Evolutionary conservation across 2,113 vertebrate species (phyloP).

Genomic region (Hepsetus odoe): DNA sequence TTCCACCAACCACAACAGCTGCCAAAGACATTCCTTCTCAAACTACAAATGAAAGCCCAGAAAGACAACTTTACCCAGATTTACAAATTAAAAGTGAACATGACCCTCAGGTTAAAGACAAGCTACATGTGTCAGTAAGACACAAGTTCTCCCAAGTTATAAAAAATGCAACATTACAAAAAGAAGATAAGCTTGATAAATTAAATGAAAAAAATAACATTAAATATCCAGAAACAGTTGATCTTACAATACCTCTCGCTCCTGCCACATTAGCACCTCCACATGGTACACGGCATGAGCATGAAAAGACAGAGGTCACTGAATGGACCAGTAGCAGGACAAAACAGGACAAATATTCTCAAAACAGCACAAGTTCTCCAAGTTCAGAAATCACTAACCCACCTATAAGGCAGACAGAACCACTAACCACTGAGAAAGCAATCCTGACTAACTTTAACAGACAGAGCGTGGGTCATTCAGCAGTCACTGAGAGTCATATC

Average conservation of each 20-base stretch:
- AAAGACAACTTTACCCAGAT: not conserved
- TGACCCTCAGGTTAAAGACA: not conserved
- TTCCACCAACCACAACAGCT: conserved; percentile 27
- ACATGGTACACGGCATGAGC: conserved; percentile 36
- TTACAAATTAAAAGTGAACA: conserved; percentile 1
- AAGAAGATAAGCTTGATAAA: conserved; percentile 31
- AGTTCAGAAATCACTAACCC: conserved; percentile 9
- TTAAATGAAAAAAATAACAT: conserved; percentile 1
- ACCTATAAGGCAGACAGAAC: conserved; percentile 6
- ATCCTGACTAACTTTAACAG: conserved; percentile 34
- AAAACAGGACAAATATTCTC: conserved; percentile 9
- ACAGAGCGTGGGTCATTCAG: conserved; percentile 42
- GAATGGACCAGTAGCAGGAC: not conserved
- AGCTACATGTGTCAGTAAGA: conserved; percentile 18
- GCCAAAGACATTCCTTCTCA: not conserved
- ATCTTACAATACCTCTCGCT: not conserved
- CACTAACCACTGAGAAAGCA: conserved; percentile 35
- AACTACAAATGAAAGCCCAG: conserved; percentile 9
- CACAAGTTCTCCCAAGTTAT: conserved; percentile 25
- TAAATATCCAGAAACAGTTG: not conserved
- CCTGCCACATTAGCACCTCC: conserved; percentile 21
- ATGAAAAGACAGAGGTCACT: conserved; percentile 32
- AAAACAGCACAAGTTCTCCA: conserved; percentile 27
- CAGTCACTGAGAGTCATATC: conserved; percentile 50
- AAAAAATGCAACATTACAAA: too few relatives aligned